phyloP scores from a whole-genome alignment of 2,797 vertebrate species.

The Glyptemys insculpta region DNA sequence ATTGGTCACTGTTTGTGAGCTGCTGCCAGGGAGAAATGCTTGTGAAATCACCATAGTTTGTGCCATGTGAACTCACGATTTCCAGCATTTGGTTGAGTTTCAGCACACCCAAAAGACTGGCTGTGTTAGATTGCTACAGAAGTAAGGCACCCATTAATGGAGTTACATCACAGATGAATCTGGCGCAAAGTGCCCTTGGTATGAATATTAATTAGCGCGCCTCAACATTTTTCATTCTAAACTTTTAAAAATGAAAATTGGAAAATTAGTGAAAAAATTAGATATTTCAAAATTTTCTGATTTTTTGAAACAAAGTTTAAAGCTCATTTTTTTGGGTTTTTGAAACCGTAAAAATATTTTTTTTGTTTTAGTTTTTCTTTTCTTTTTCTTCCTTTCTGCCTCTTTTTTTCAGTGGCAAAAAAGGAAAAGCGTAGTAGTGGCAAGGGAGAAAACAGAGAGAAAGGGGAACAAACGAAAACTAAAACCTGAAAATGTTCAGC shows the following conservation, averaged over 20 bases:
- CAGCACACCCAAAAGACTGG: neutral
- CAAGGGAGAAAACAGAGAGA: neutral
- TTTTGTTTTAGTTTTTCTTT: rapidly evolving
- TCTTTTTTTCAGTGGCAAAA: neutral
- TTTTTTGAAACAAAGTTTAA: neutral
- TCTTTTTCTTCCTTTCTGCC: rapidly evolving
- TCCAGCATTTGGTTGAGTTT: neutral
- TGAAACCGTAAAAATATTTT: neutral
- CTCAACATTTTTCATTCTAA: neutral
- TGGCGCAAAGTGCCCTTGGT: rapidly evolving
- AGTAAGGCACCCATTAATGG: rapidly evolving
- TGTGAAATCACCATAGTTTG: neutral
- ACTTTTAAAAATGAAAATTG: neutral
- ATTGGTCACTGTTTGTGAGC: neutral
- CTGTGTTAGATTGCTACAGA: neutral
- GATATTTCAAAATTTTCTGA: neutral
- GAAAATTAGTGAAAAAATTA: neutral
- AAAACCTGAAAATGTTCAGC: neutral
- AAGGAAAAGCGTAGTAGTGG: neutral
- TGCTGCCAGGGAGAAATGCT: neutral
- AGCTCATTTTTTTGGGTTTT: neutral
- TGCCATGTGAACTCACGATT: neutral
- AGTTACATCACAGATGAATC: rapidly evolving
- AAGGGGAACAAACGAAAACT: neutral
- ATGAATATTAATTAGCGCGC: rapidly evolving